phyloP scores from a whole-genome alignment of 2,888 invertebrate species.

The Hedya salicella region DNA sequence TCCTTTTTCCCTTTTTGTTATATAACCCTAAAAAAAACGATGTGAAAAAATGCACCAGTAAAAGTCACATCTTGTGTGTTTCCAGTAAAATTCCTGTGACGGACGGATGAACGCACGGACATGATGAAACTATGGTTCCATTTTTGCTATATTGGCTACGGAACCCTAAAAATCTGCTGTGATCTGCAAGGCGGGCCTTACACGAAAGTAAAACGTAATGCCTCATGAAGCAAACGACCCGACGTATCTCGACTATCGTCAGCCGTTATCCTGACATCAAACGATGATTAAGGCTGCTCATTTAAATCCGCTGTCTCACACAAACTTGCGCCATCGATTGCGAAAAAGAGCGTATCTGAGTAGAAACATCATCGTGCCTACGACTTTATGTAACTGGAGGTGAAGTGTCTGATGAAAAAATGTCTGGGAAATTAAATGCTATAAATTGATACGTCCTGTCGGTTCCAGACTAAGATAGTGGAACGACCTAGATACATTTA shows the following conservation, averaged over 20 bases:
- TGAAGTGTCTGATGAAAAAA: too few species aligned
- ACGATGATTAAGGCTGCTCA: slow-evolving; percentile 24
- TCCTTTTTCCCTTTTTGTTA: too few species aligned
- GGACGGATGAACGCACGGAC: too few species aligned
- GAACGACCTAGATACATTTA: too few species aligned
- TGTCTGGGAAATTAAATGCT: not conserved
- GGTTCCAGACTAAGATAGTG: too few species aligned
- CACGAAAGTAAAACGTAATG: slow-evolving; percentile 2
- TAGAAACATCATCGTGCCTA: not conserved
- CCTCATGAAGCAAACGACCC: slow-evolving; percentile 7
- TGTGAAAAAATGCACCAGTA: too few species aligned
- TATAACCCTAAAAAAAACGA: too few species aligned
- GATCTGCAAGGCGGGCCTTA: not conserved
- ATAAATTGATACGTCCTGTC: not conserved
- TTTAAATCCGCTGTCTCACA: slow-evolving; percentile 27
- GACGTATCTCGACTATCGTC: slow-evolving; percentile 25
- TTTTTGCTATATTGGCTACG: too few species aligned
- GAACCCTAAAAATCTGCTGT: too few species aligned
- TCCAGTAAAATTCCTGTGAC: too few species aligned
- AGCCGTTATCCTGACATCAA: slow-evolving; percentile 17
- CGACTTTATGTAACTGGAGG: not conserved
- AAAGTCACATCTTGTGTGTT: too few species aligned
- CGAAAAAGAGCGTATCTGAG: not conserved
- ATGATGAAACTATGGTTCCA: too few species aligned
- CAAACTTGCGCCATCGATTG: not conserved